These are phyloP conservation scores for Cololabis saira DNA, from an alignment of 2,113 vertebrate species.

Conservation along the genomic window DNA sequence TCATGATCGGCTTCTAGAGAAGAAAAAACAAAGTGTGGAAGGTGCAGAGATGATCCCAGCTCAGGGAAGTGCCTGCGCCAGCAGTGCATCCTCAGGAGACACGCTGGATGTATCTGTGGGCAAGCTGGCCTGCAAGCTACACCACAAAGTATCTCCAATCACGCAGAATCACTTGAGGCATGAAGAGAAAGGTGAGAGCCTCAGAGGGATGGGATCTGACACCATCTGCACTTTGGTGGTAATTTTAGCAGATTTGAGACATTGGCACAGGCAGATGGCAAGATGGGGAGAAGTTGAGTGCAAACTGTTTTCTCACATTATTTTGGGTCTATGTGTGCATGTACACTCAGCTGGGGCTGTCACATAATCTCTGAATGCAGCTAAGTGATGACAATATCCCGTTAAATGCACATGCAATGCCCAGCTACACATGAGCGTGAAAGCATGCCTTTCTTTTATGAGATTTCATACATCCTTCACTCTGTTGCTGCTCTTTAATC, in stretches of 20 bases:
- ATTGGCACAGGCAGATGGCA: slow-evolving; percentile 55
- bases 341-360: slow-evolving; percentile 35
- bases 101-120: slow-evolving; percentile 12
- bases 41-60: slow-evolving; percentile 21
- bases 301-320: slow-evolving; percentile 69
- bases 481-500: too few species aligned
- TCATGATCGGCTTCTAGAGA: background rate
- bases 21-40: background rate
- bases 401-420: background rate
- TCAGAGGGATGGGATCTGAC: slow-evolving; percentile 35
- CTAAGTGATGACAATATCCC: slow-evolving; percentile 49
- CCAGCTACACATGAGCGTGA: too few species aligned
- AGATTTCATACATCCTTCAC: too few species aligned
- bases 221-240: slow-evolving; percentile 49
- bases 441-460: too few species aligned
- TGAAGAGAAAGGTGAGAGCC: slow-evolving; percentile 36
- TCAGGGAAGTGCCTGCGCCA: slow-evolving; percentile 26
- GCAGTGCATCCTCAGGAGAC: slow-evolving; percentile 22
- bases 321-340: slow-evolving; percentile 43
- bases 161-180: slow-evolving; percentile 17
- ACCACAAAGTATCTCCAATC: slow-evolving; percentile 3
- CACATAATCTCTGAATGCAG: slow-evolving; percentile 46
- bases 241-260: slow-evolving; percentile 57
- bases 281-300: slow-evolving; percentile 39
- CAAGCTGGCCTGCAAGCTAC: background rate